phyloP scores from a whole-genome alignment of 2,113 vertebrate species.

The Canis aureus region DNA sequence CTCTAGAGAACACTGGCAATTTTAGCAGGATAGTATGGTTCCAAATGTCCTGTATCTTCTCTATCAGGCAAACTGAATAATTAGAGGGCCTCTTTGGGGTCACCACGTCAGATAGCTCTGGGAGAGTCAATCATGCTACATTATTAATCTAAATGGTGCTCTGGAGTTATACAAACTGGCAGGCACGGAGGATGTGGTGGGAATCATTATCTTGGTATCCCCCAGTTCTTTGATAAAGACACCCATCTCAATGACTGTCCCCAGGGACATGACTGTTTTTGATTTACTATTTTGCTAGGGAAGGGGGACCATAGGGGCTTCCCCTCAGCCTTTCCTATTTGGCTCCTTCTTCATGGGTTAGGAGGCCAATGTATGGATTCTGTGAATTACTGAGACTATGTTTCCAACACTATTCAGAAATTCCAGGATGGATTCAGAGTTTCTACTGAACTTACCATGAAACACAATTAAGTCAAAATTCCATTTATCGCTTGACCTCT shows the following conservation, averaged over 20 bases:
- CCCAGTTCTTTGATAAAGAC: not conserved
- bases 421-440: not conserved
- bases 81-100: not conserved
- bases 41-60: not conserved
- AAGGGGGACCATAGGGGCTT: not conserved
- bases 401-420: not conserved
- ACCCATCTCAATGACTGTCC: not conserved
- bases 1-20: not conserved
- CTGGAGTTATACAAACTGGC: not conserved
- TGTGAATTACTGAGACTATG: not conserved
- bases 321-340: not conserved
- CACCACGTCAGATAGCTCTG: not conserved
- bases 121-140: not conserved
- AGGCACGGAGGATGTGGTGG: not conserved
- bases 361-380: not conserved
- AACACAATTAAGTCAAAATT: constrained; percentile 58
- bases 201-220: not conserved
- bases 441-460: not conserved
- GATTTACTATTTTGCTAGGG: not conserved
- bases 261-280: not conserved
- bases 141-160: not conserved
- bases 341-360: not conserved
- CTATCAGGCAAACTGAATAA: not conserved
- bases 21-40: not conserved
- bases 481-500: not conserved